A percentile compares a stretch with the other conserved stretches of the same genome.
Evolutionary conservation across 2,113 vertebrate genomes (phyloP).

Genomic region (Rhinichthys klamathensis): DNA sequence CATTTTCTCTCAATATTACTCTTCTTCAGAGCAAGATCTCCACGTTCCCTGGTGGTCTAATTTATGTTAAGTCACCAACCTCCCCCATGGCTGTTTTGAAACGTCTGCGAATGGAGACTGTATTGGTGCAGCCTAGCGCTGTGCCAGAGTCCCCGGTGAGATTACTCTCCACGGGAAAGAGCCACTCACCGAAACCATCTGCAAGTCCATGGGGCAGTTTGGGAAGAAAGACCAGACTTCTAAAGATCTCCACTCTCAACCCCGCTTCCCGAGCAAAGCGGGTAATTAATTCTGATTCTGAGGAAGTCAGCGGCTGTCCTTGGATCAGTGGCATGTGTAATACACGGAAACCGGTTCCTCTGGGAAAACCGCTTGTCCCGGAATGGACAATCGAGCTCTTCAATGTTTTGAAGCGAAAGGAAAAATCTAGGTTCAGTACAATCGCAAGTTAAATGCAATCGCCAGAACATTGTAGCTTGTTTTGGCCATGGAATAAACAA

Average conservation of each 20-base stretch:
- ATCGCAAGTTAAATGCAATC: background rate
- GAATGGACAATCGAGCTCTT: conserved; percentile 13
- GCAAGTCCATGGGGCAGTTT: conserved; percentile 82
- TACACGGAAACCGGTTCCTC: background rate
- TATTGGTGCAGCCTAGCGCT: conserved; percentile 74
- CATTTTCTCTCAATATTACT: conserved; percentile 75
- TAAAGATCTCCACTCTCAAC: conserved; percentile 76
- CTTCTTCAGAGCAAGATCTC: conserved; percentile 75
- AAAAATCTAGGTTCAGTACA: background rate
- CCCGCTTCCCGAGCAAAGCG: conserved; percentile 80
- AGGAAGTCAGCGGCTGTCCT: conserved; percentile 74
- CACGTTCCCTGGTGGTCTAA: conserved; percentile 84
- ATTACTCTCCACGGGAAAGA: conserved; percentile 82
- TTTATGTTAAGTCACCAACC: conserved; percentile 86
- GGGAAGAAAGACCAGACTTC: conserved; percentile 78
- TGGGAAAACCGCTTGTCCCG: background rate
- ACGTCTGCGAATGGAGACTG: conserved; percentile 75
- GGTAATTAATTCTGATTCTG: conserved; percentile 84
- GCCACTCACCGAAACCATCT: conserved; percentile 80
- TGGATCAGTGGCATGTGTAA: conserved; percentile 70
- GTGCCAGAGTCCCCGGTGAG: conserved; percentile 77
- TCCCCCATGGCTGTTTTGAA: conserved; percentile 84
- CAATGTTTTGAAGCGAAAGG: conserved; percentile 8
- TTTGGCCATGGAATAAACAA: too few species aligned
- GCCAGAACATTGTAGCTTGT: too few species aligned